Evolutionary conservation across 2,888 invertebrate species (phyloP).

Genomic region (Muschampia plurimacula): DNA sequence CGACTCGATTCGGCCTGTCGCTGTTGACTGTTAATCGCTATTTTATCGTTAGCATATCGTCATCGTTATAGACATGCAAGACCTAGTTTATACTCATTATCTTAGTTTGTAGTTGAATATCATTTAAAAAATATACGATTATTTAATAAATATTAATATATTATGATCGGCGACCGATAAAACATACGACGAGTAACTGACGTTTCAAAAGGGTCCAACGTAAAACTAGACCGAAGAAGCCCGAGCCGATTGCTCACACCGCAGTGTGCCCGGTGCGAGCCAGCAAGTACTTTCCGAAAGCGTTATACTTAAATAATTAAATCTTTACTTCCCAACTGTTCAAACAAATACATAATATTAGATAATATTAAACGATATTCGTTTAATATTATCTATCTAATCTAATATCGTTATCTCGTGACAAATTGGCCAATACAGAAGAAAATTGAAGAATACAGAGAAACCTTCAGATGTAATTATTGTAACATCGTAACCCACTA

Average conservation of each 20-base stretch:
- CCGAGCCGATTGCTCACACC: no score
- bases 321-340: no score
- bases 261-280: no score
- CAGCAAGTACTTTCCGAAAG: neutral
- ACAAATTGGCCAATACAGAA: slow-evolving; percentile 8
- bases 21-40: slow-evolving; percentile 30
- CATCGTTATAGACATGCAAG: slow-evolving; percentile 25
- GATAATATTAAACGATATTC: no score
- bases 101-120: neutral
- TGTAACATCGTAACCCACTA: slow-evolving; percentile 9
- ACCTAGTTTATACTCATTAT: slow-evolving; percentile 25
- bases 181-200: no score
- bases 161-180: no score
- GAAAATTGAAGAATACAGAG: no score
- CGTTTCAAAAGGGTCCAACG: no score
- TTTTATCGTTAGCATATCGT: slow-evolving; percentile 37
- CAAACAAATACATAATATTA: neutral
- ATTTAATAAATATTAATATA: no score
- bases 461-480: slow-evolving; percentile 12
- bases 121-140: no score
- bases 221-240: no score
- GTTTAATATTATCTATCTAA: no score
- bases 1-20: neutral
- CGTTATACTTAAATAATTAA: neutral
- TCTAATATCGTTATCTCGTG: neutral